phyloP scores from a whole-genome alignment of 2,113 vertebrate species.

The Herpailurus yagouaroundi region DNA sequence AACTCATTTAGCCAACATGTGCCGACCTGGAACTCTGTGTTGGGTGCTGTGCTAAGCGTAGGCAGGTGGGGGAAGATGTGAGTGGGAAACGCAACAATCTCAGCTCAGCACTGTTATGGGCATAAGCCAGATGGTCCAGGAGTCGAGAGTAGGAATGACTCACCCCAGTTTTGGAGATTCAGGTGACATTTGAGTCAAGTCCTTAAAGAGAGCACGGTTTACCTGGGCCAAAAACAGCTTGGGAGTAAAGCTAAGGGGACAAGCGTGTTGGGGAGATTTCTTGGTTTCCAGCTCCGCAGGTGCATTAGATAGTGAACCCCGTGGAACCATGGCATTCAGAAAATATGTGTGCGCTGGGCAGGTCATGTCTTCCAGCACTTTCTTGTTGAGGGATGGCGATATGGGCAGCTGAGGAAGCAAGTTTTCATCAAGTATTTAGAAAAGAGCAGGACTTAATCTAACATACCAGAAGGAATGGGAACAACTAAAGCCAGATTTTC shows the following conservation, averaged over 20 bases:
- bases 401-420: neutral
- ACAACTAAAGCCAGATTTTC: neutral
- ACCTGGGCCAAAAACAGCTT: neutral
- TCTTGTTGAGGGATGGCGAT: neutral
- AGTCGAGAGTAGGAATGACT: neutral
- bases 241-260: neutral
- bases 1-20: neutral
- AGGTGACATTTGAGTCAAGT: neutral
- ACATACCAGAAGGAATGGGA: neutral
- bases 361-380: neutral
- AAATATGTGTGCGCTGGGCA: neutral
- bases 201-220: neutral
- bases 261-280: neutral
- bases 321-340: neutral
- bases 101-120: neutral
- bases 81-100: neutral
- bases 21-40: neutral
- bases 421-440: neutral
- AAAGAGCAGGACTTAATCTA: neutral
- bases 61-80: neutral
- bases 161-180: neutral
- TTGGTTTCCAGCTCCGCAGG: neutral
- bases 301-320: accelerated
- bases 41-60: neutral
- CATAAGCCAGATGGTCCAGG: neutral